Percentiles rank a stretch among this genome's conserved stretches.
These are phyloP conservation scores for Neosilurus hyrtlii DNA, from an alignment of 2,797 vertebrate species.

Conservation along the genomic window DNA sequence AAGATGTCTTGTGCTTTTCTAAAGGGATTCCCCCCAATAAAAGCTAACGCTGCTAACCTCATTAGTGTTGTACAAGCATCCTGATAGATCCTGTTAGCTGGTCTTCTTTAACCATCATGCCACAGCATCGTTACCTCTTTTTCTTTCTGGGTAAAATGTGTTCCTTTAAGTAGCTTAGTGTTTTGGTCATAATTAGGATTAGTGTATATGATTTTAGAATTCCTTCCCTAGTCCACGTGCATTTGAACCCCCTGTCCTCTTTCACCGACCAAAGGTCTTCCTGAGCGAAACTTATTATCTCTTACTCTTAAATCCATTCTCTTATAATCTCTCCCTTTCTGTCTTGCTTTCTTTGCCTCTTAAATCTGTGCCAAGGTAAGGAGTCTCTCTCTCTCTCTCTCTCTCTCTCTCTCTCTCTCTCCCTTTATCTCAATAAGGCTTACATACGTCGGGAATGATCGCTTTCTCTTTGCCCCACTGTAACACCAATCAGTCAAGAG, in stretches of 20 bases:
- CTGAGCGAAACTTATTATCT: slow-evolving; percentile 24
- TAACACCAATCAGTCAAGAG: not conserved
- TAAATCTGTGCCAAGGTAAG: slow-evolving; percentile 61
- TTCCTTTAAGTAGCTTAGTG: slow-evolving; percentile 7
- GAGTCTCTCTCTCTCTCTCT: slow-evolving; percentile 30
- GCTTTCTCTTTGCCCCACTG: slow-evolving; percentile 17
- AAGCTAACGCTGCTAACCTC: not conserved
- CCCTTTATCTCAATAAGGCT: not conserved
- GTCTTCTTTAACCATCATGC: not conserved
- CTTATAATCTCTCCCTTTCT: slow-evolving; percentile 48
- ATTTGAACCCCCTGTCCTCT: slow-evolving; percentile 51
- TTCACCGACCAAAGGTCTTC: slow-evolving; percentile 42
- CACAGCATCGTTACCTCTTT: not conserved
- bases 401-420: slow-evolving; percentile 29
- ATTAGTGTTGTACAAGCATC: not conserved
- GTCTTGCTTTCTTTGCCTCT: slow-evolving; percentile 50
- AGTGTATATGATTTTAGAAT: slow-evolving; percentile 1
- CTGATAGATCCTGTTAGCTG: not conserved
- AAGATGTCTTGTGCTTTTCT: not conserved
- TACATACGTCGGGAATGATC: not conserved
- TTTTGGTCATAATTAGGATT: not conserved
- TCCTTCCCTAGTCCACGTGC: slow-evolving; percentile 27
- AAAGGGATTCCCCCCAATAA: not conserved
- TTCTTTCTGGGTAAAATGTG: not conserved
- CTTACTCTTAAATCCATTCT: slow-evolving; percentile 45